These are phyloP conservation scores for Vicugna pacos DNA, from an alignment of 2,113 vertebrate species.

Conservation along the genomic window DNA sequence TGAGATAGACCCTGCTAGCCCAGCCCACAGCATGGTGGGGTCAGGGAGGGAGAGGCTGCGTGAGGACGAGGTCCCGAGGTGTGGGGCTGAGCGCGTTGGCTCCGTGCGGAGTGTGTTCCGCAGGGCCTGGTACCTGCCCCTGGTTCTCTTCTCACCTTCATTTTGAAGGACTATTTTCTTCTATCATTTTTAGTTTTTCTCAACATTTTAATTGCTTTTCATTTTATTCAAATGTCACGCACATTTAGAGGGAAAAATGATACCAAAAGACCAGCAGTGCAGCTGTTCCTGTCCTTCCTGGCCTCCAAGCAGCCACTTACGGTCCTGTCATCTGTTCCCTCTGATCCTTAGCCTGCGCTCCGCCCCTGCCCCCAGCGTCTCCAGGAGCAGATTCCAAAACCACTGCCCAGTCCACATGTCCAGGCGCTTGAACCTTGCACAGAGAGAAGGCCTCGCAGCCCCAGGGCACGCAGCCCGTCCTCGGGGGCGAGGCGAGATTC, in stretches of 20 bases:
- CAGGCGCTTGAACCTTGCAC: no score
- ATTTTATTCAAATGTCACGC: not conserved
- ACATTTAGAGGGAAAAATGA: not conserved
- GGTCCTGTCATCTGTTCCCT: not conserved
- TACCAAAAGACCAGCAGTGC: rapidly evolving
- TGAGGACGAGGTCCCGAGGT: rapidly evolving
- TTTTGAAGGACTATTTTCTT: not conserved
- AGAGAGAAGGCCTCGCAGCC: not conserved
- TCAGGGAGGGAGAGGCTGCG: rapidly evolving
- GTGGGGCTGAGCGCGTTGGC: rapidly evolving
- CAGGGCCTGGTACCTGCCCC: not conserved
- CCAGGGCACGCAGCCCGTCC: not conserved
- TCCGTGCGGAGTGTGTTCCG: rapidly evolving
- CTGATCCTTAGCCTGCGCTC: not conserved
- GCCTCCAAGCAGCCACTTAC: not conserved
- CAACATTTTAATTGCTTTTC: not conserved
- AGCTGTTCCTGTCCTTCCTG: not conserved
- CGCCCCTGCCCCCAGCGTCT: not conserved
- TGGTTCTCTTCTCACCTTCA: not conserved
- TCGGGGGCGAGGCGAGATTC: rapidly evolving
- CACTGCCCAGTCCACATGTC: rapidly evolving
- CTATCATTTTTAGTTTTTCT: not conserved
- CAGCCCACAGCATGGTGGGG: not conserved
- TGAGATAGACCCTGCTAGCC: not conserved
- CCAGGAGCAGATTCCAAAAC: rapidly evolving